A percentile compares a stretch with the other conserved stretches of the same genome.
Conservation (phyloP, 2,113 vertebrate species). For the Halcyon senegalensis region DNA sequence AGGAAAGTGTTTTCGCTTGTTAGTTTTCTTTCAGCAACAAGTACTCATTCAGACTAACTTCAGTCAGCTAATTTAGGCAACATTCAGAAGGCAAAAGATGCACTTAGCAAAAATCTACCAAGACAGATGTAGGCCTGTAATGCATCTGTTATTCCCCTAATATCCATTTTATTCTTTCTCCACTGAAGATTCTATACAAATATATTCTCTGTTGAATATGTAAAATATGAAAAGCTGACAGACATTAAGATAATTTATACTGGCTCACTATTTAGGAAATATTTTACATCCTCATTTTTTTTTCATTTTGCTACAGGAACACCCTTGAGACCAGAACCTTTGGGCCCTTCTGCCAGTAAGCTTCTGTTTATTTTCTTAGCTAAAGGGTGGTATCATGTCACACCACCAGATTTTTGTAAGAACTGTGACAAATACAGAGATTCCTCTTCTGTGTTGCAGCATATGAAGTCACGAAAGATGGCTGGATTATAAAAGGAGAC, state of each 20-base stretch:
- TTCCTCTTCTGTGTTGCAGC: conserved; percentile 68
- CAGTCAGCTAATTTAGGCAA: background rate
- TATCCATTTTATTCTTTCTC: background rate
- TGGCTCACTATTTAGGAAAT: background rate
- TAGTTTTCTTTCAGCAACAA: background rate
- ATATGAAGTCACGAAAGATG: conserved; percentile 82
- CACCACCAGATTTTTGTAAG: background rate
- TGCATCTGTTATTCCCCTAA: background rate
- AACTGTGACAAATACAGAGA: background rate
- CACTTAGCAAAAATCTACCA: background rate
- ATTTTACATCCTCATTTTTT: background rate
- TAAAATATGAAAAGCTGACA: background rate
- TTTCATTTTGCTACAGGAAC: conserved; percentile 76
- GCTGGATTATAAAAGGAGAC: conserved; percentile 87
- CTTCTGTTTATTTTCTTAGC: background rate
- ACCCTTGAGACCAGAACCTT: conserved; percentile 81
- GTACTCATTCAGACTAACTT: background rate
- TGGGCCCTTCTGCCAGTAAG: conserved; percentile 74
- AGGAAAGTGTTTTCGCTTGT: background rate
- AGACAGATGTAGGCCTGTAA: background rate
- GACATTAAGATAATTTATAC: background rate
- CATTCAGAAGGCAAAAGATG: background rate
- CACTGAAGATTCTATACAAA: background rate
- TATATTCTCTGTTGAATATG: background rate
- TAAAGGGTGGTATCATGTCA: background rate